Evolutionary conservation across 2,888 invertebrate species (phyloP).

Genomic region (Desoria tigrina): DNA sequence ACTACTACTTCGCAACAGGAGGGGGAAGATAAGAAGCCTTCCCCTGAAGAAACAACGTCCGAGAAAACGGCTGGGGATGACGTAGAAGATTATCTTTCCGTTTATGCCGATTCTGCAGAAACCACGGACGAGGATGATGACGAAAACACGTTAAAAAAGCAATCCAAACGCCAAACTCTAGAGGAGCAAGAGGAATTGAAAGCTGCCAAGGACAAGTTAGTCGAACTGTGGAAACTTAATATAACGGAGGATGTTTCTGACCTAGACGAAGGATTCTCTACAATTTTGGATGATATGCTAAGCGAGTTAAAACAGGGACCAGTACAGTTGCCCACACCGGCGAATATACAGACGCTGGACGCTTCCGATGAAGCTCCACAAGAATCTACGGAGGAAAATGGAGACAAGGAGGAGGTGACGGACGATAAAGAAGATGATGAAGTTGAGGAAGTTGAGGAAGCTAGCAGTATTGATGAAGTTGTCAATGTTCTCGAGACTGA

Average conservation of each 20-base stretch:
- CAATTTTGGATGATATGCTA: constrained; percentile 13
- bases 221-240: neutral
- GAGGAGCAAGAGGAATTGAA: constrained; percentile 14
- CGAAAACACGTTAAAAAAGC: constrained; percentile 11
- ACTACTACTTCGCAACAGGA: no score
- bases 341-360: no score
- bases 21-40: no score
- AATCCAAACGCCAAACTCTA: constrained; percentile 10
- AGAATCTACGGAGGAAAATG: neutral
- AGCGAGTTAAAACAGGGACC: neutral
- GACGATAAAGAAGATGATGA: constrained; percentile 16
- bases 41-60: no score
- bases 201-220: constrained; percentile 24
- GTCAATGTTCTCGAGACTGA: no score
- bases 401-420: constrained; percentile 17
- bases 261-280: neutral
- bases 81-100: constrained; percentile 18
- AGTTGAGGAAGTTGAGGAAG: constrained; percentile 17
- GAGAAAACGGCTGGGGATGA: no score
- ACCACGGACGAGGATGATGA: neutral
- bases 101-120: constrained; percentile 14
- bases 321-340: neutral
- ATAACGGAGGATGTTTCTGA: neutral
- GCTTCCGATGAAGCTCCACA: no score
- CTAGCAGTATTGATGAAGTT: no score